phyloP scores from a whole-genome alignment of 2,113 vertebrate genomes.

The Aspidoscelis tigris region DNA sequence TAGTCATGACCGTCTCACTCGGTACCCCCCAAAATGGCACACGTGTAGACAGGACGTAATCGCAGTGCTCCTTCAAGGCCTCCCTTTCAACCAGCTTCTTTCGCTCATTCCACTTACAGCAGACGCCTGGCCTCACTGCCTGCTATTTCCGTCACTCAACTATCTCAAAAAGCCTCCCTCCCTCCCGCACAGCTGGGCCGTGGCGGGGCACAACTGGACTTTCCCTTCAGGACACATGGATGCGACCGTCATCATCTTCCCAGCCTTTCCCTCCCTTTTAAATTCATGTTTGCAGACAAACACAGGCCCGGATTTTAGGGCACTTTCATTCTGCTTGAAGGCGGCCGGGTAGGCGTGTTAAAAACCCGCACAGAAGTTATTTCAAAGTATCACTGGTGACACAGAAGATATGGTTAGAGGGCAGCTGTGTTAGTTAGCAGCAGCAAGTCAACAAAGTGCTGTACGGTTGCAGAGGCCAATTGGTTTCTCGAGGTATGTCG shows the following conservation, averaged over 20 bases:
- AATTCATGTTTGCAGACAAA: not conserved
- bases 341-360: not conserved
- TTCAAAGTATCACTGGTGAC: slow-evolving; percentile 7
- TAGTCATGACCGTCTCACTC: not conserved
- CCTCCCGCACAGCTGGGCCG: not conserved
- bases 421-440: slow-evolving; percentile 28
- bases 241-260: slow-evolving; percentile 10
- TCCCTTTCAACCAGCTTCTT: not conserved
- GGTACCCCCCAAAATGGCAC: not conserved
- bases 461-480: not conserved
- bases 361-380: not conserved
- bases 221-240: slow-evolving; percentile 26
- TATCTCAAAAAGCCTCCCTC: not conserved
- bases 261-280: slow-evolving; percentile 20
- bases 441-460: slow-evolving; percentile 33
- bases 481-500: slow-evolving; percentile 4
- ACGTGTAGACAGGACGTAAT: not conserved
- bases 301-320: not conserved
- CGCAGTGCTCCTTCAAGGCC: not conserved
- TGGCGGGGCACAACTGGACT: not conserved
- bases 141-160: not conserved
- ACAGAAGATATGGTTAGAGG: not conserved
- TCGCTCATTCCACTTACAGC: slow-evolving; percentile 10
- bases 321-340: not conserved
- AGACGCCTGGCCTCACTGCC: not conserved